Evolutionary conservation across 2,113 vertebrate genomes (phyloP), one percentile per base, ranked within the genome.

Genomic region (Arvicanthis niloticus): DNA sequence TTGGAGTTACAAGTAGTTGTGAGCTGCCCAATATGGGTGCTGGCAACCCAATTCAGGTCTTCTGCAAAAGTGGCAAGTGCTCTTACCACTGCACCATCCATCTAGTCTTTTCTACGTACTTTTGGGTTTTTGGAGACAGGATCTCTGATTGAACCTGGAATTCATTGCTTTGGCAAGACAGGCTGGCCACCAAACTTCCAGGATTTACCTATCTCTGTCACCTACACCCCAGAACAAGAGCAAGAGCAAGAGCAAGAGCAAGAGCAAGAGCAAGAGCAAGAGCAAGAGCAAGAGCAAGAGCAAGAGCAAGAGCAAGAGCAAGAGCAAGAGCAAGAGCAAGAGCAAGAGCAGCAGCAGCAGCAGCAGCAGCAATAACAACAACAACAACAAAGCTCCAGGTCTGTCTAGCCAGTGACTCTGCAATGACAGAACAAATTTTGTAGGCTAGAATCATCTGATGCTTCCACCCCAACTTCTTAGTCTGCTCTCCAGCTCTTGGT

Each of bases 401-500:
- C 9, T 92, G 40, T 72, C 10, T 92, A 26, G 53, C 88, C 68
- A 80, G 86, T 88, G 40, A 93, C 72, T 60, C 4, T 96, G 94
- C 19, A 92, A 31, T 48, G 22, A 84, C 75, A 88, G n/a, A 0
- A n/a, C 8, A 97, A 67, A 94, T 96, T 94, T 84, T 48, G 24
- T 72, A 98, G 97, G 98, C 93, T 88, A 97, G 98, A 86, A 60
- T 97, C 67, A 97, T 97, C 65, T 60, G 22, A 26, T 81, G 17
- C 37, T 34, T 22, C 45, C 21, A 19, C 9, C 4, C 4, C 1
- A 72, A 98, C 98, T 99, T 99, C 92, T 99, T 98, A 51, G 99
- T 99, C 97, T 99, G 98, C 98, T 99, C 99, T 48, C 98, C 98
- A 51, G 97, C 97, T 67, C 13, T 91, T 56, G 98, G 96, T 96